These are phyloP conservation scores for Neolamprologus modestus DNA, from an alignment of 2,113 vertebrate species.

Conservation along the genomic window DNA sequence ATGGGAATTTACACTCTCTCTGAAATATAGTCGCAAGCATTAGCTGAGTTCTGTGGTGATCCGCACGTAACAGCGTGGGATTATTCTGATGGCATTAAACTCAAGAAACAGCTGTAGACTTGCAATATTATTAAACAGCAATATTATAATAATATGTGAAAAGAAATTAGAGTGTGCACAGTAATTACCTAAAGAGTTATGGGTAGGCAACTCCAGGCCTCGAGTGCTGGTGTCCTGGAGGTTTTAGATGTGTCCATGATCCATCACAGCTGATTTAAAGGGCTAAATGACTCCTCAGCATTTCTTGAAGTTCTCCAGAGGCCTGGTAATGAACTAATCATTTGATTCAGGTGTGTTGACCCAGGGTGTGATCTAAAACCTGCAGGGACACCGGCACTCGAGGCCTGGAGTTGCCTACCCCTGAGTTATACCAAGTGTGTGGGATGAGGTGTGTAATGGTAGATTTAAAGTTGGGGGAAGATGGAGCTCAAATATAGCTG, in stretches of 20 bases:
- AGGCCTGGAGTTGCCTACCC: background rate
- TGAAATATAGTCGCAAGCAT: background rate
- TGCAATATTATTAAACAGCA: background rate
- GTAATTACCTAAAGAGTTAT: background rate
- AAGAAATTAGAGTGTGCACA: background rate
- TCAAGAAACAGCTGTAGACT: background rate
- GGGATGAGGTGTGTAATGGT: background rate
- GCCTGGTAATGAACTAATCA: background rate
- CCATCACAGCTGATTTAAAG: background rate
- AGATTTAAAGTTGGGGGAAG: background rate
- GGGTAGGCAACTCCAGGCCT: background rate
- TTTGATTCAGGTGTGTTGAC: background rate
- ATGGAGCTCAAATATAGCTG: background rate
- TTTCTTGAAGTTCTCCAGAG: background rate
- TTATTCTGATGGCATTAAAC: background rate
- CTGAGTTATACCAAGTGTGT: background rate
- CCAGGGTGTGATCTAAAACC: background rate
- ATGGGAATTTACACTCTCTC: background rate
- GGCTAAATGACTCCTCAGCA: background rate
- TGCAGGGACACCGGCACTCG: background rate
- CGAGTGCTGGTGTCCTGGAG: background rate
- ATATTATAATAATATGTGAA: background rate
- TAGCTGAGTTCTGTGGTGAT: background rate
- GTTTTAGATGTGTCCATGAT: background rate
- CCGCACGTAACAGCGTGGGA: background rate